Evolutionary conservation across 2,797 vertebrate species (phyloP).

Genomic region (Trematomus bernacchii): DNA sequence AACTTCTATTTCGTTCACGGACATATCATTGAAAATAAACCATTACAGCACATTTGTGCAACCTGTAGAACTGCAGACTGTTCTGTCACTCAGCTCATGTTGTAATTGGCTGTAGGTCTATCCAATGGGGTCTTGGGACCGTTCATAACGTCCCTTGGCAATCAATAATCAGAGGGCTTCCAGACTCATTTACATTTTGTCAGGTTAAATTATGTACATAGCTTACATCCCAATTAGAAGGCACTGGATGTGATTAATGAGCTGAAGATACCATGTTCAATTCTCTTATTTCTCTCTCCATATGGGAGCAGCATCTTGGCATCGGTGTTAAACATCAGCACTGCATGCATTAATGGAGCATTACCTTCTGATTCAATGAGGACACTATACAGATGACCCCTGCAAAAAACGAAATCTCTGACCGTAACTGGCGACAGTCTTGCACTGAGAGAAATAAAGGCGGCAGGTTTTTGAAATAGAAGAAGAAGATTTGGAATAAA

Average conservation of each 20-base stretch:
- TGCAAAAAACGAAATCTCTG: background rate
- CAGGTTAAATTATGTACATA: no score
- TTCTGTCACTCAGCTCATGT: no score
- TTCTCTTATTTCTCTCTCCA: conserved; percentile 1
- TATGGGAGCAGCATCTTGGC: background rate
- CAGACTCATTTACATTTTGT: no score
- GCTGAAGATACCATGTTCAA: background rate
- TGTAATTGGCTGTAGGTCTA: no score
- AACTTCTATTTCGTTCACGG: no score
- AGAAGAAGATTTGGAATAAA: background rate
- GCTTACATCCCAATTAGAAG: background rate
- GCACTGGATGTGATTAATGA: background rate
- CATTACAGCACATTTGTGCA: no score
- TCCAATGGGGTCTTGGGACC: no score
- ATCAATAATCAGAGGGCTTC: no score
- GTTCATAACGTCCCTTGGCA: no score
- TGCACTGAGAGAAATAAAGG: background rate
- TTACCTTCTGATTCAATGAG: background rate
- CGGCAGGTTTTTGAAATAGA: background rate
- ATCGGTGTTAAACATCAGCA: background rate
- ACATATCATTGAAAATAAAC: no score
- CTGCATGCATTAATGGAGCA: background rate
- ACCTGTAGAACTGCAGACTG: no score
- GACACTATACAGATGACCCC: background rate
- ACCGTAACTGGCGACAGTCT: background rate